Conservation (phyloP, 2,888 invertebrate genomes). For the Brachyptera risi region DNA sequence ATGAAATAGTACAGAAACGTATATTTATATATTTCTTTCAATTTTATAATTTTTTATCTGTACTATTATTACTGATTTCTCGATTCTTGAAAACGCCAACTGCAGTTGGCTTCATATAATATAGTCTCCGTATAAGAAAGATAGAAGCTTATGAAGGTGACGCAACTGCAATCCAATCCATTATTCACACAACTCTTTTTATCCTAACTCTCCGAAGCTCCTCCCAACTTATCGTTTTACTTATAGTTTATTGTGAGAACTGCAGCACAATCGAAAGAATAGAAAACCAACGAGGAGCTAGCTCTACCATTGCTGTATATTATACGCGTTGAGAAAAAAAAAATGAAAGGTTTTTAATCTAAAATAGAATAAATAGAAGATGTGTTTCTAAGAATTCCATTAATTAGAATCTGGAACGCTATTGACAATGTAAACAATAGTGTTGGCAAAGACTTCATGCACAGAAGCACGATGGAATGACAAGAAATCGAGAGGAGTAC, state of each 20-base stretch:
- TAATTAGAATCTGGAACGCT: slow-evolving; percentile 22
- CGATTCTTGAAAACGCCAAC: background rate
- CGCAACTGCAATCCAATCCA: background rate
- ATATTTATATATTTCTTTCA: no score
- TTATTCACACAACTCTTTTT: background rate
- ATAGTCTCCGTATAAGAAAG: no score
- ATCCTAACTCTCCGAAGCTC: background rate
- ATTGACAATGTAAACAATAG: slow-evolving; percentile 10
- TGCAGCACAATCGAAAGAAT: slow-evolving; percentile 5
- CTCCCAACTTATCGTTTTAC: slow-evolving; percentile 8
- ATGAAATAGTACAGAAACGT: no score
- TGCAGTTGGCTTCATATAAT: no score
- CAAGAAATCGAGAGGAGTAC: slow-evolving; percentile 16
- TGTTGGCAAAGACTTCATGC: slow-evolving; percentile 9
- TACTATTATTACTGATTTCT: no score
- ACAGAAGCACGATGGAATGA: slow-evolving; percentile 6
- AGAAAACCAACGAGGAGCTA: no score
- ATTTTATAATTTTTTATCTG: no score
- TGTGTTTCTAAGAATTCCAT: slow-evolving; percentile 23
- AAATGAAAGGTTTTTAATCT: slow-evolving; percentile 14
- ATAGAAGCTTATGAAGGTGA: background rate
- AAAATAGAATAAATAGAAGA: slow-evolving; percentile 12
- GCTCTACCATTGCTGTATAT: slow-evolving; percentile 15
- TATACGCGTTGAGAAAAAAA: slow-evolving; percentile 12
- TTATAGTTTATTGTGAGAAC: slow-evolving; percentile 16